phyloP scores from a whole-genome alignment of 2,888 invertebrate species.

The Gymnosoma rotundatum region DNA sequence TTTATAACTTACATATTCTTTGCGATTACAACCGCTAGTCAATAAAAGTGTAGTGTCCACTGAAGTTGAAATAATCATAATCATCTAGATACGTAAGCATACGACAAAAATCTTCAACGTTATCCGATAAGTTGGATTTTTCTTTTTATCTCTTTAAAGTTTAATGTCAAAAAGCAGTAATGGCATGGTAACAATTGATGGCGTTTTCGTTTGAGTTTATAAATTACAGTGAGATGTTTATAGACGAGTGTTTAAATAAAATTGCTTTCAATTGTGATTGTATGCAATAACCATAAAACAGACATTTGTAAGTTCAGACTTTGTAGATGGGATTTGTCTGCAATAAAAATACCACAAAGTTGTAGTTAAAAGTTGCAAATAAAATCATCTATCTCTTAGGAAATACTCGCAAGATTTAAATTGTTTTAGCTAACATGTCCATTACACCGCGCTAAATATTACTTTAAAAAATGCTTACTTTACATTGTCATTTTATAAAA shows the following conservation, averaged over 20 bases:
- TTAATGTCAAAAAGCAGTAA: conserved; percentile 22
- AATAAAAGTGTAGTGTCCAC: not conserved
- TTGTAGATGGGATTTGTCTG: conserved; percentile 12
- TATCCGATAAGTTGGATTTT: conserved; percentile 39
- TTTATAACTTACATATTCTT: not conserved
- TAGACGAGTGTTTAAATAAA: conserved; percentile 46
- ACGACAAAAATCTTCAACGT: conserved; percentile 18
- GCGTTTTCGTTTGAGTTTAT: conserved; percentile 7
- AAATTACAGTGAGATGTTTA: conserved; percentile 14
- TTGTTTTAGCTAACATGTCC: too few species aligned
- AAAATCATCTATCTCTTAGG: too few species aligned
- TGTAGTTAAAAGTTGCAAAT: not conserved
- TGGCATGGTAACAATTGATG: conserved; percentile 3
- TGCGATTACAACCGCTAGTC: not conserved
- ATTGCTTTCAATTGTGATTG: conserved; percentile 40
- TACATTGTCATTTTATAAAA: too few species aligned
- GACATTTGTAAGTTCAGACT: conserved; percentile 36
- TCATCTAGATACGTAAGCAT: conserved; percentile 16
- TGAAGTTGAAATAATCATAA: not conserved
- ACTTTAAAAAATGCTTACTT: too few species aligned
- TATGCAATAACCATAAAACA: conserved; percentile 50
- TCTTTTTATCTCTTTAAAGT: conserved; percentile 41
- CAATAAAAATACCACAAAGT: conserved; percentile 27
- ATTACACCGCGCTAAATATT: too few species aligned
- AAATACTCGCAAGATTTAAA: too few species aligned